A percentile compares a stretch with the other conserved stretches of the same genome.
phyloP scores from a whole-genome alignment of 2,888 invertebrate genomes.

The Crossocerus cetratus region DNA sequence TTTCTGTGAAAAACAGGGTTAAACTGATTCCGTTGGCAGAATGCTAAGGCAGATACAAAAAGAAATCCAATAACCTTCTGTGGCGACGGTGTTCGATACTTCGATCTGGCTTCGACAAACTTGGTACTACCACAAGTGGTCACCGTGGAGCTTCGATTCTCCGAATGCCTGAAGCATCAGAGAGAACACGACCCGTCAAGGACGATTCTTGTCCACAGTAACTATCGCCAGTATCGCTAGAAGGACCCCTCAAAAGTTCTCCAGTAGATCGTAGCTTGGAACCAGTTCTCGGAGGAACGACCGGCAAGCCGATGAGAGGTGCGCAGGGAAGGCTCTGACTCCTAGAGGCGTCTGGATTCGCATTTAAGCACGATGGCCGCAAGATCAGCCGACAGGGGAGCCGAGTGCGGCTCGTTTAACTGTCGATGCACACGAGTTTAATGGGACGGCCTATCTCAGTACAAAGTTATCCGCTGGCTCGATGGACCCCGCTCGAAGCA shows the following conservation, averaged over 20 bases:
- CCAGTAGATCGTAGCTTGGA: too few species aligned
- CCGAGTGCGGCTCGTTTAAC: constrained; percentile 32
- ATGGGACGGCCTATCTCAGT: constrained; percentile 50
- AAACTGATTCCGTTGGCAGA: too few species aligned
- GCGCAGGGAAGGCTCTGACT: neutral
- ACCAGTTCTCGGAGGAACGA: neutral
- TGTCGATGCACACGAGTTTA: constrained; percentile 45
- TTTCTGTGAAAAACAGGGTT: too few species aligned
- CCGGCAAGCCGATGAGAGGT: neutral
- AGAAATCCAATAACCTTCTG: neutral
- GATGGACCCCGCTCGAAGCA: constrained; percentile 46
- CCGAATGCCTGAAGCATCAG: too few species aligned
- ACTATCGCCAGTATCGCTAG: too few species aligned
- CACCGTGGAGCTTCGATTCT: neutral
- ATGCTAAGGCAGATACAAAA: too few species aligned
- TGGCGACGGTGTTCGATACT: neutral
- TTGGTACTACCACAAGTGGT: neutral
- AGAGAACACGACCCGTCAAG: too few species aligned
- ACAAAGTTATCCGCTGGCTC: constrained; percentile 42
- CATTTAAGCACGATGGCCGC: constrained; percentile 13
- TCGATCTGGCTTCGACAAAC: neutral
- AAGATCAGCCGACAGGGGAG: neutral
- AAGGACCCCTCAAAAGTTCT: too few species aligned
- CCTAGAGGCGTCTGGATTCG: neutral
- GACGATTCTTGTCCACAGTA: too few species aligned